Evolutionary conservation across 2,888 invertebrate genomes (phyloP), one percentile per base, ranked within the genome.

Genomic region (Hybos culiciformis): DNA sequence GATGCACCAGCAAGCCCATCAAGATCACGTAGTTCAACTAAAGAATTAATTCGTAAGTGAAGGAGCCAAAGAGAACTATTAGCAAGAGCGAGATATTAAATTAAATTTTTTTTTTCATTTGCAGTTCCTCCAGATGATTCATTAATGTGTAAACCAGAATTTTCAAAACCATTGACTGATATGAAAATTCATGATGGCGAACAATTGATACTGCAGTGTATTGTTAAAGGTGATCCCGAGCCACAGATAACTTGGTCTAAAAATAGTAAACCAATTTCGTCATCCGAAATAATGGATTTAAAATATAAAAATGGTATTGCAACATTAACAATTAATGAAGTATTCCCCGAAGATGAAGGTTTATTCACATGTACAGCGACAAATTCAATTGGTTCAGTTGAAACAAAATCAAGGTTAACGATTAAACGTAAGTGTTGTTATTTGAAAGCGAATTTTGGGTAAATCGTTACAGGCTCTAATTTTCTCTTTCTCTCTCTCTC

Each of bases 331-430:
- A 93, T 96, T 57, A 83, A 82, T 56, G 94, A 94, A 70, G 80
- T 91, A 37, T 94, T 90, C 74, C 93, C 93, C 0, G 93, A 94
- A 66, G 93, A 94, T 62, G 93, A 91, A 63, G 91, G 84, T 18
- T 78, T 81, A 46, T 96, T 93, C 63, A 73, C 78, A 7, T 92
- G 94, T 61, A 83, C 81, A 59, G 96, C 94, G 19, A 85, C 80
- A 51, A 97, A 94, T 70, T 84, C 90, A 48, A 78, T 90, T 54
- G 94, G 96, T 45, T 76, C 81, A 42, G 75, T 78, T 7, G 84
- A 86, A 56, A 90, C 90, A 43, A 80, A 80, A 59, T 88, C 87
- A 70, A 81, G 78, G 59, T 74, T 93, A 51, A 78, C 78, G 44
- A 78, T 93, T 34, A 84, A 84, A 71, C 80, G 87, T 88, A 64